A percentile compares a stretch with the other conserved stretches of the same genome.
phyloP scores from a whole-genome alignment of 2,113 vertebrate species.

The Chlorodrepanis virens region DNA sequence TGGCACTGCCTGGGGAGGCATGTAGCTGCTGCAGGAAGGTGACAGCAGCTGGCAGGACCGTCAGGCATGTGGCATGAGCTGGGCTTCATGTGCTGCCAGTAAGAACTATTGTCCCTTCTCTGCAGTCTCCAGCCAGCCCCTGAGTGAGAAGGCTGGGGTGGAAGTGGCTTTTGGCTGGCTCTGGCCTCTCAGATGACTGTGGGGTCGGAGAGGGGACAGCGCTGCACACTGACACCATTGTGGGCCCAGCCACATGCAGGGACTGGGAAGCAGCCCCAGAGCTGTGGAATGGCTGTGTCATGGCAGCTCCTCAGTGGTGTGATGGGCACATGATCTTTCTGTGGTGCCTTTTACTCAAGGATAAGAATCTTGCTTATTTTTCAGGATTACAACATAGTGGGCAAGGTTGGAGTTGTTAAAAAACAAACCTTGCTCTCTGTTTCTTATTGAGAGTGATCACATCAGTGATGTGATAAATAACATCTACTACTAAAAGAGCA shows the following conservation, averaged over 20 bases:
- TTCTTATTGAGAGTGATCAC: neutral
- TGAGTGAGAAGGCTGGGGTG: neutral
- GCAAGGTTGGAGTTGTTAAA: neutral
- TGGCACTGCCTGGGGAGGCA: neutral
- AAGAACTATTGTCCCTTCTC: neutral
- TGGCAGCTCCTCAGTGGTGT: neutral
- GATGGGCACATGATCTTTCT: constrained; percentile 39
- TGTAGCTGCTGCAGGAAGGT: neutral
- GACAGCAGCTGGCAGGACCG: neutral
- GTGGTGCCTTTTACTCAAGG: neutral
- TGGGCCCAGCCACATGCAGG: neutral
- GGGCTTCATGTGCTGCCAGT: neutral
- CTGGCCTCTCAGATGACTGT: neutral
- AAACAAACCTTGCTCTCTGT: neutral
- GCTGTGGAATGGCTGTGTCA: constrained; percentile 5
- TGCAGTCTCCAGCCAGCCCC: neutral
- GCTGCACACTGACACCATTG: neutral
- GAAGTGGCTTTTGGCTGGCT: neutral
- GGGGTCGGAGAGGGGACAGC: neutral
- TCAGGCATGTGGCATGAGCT: neutral
- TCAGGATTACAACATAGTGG: neutral
- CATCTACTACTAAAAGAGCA: neutral
- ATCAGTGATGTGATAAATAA: neutral
- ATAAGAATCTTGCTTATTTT: constrained; percentile 16
- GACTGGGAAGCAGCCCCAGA: neutral